A percentile compares a stretch with the other conserved stretches of the same genome.
These are phyloP conservation scores for Lasioglossum figueresi DNA, from an alignment of 2,888 invertebrate species.

Conservation along the genomic window DNA sequence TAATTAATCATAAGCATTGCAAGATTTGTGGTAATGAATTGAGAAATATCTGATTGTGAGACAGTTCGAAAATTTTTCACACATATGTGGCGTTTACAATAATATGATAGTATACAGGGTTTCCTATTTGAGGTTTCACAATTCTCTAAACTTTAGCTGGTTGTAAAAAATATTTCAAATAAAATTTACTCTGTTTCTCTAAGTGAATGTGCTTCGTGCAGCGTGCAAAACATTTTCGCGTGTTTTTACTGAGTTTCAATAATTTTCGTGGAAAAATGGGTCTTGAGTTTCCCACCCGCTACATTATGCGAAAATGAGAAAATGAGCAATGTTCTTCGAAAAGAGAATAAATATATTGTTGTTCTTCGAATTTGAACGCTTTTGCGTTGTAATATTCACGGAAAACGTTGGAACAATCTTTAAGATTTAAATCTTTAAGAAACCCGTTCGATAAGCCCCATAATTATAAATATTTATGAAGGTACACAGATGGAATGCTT, in stretches of 20 bases:
- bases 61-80: not conserved
- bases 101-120: not conserved
- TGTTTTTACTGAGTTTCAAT: no score
- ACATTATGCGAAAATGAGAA: no score
- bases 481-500: not conserved
- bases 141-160: not conserved
- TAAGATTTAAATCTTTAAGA: no score
- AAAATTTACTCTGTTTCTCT: no score
- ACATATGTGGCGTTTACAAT: not conserved
- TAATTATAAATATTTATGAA: slow-evolving; percentile 4
- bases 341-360: not conserved
- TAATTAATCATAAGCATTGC: no score
- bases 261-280: no score
- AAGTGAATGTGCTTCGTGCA: no score
- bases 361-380: not conserved
- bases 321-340: no score
- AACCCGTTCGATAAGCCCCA: not conserved
- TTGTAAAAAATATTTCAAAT: not conserved
- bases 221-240: no score
- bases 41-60: not conserved
- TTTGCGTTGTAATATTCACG: no score
- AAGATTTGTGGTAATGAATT: not conserved
- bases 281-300: no score
- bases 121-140: not conserved
- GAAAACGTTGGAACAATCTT: no score